A percentile compares a stretch with the other conserved stretches of the same genome.
Conservation (phyloP, 1,140 invertebrate genomes). For the Drosophila pruinosa region DNA sequence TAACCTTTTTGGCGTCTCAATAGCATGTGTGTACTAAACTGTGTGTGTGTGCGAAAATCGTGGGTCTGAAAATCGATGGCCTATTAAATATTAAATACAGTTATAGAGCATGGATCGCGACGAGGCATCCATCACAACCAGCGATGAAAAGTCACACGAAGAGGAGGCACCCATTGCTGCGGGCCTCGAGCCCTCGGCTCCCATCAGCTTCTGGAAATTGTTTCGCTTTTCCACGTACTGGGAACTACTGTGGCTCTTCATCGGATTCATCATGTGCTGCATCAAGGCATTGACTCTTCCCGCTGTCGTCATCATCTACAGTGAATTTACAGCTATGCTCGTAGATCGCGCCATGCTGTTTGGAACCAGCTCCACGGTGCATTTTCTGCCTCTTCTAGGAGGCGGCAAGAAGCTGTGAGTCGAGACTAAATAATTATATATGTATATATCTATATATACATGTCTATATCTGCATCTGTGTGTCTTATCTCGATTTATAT, state of each 20-base stretch:
- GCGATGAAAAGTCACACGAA: conserved; percentile 56
- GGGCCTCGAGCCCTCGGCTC: conserved; percentile 60
- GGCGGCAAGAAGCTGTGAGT: conserved; percentile 85
- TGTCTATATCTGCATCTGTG: no score
- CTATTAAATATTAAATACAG: conserved; percentile 17
- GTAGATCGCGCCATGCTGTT: conserved; percentile 83
- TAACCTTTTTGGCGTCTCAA: conserved; percentile 68
- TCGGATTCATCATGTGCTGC: conserved; percentile 85
- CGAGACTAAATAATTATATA: no score
- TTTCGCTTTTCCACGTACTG: conserved; percentile 86
- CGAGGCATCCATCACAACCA: conserved; percentile 57
- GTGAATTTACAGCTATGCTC: conserved; percentile 87
- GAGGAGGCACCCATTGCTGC: conserved; percentile 50
- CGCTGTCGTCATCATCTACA: conserved; percentile 88
- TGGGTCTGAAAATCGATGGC: conserved; percentile 43
- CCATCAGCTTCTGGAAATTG: conserved; percentile 67
- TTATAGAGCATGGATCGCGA: conserved; percentile 64
- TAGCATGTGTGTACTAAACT: neutral
- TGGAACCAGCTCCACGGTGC: conserved; percentile 82
- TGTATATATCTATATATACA: no score
- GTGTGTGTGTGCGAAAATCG: conserved; percentile 3
- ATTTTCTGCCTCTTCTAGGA: conserved; percentile 83
- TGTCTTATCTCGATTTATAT: no score
- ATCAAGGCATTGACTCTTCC: conserved; percentile 87
- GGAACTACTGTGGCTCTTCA: conserved; percentile 84